Evolutionary conservation across 2,797 vertebrate species (phyloP).

Genomic region (Phylloscopus collybita): DNA sequence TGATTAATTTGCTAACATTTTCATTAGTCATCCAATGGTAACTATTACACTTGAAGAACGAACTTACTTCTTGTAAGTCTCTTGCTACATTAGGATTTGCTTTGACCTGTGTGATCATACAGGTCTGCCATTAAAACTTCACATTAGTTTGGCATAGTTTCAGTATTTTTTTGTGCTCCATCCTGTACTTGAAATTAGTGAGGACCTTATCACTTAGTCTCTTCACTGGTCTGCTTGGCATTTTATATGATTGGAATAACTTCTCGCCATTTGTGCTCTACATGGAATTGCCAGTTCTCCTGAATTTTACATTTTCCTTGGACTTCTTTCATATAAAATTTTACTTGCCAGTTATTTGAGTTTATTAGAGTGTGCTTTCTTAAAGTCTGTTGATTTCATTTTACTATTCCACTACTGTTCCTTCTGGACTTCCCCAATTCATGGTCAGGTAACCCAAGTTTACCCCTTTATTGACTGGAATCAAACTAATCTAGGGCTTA

Average conservation of each 20-base stretch:
- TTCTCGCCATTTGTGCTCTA: background rate
- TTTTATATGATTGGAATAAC: background rate
- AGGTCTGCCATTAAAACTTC: background rate
- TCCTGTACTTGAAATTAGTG: background rate
- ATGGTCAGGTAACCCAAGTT: background rate
- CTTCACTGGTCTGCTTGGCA: background rate
- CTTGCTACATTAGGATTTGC: background rate
- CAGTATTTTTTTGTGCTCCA: background rate
- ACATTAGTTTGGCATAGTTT: background rate
- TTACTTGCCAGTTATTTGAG: background rate
- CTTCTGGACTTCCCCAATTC: background rate
- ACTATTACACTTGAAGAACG: background rate
- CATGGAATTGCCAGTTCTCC: background rate
- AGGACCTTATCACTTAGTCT: background rate
- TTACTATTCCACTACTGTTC: background rate
- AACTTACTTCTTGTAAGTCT: background rate
- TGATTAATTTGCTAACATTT: background rate
- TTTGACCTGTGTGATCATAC: background rate
- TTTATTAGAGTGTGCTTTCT: background rate
- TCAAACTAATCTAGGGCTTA: background rate
- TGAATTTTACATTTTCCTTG: background rate
- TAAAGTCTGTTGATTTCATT: background rate
- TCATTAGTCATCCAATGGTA: background rate
- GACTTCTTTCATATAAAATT: background rate
- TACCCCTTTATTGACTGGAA: background rate